Evolutionary conservation across 2,113 vertebrate species (phyloP).

Genomic region (Toxostoma redivivum): DNA sequence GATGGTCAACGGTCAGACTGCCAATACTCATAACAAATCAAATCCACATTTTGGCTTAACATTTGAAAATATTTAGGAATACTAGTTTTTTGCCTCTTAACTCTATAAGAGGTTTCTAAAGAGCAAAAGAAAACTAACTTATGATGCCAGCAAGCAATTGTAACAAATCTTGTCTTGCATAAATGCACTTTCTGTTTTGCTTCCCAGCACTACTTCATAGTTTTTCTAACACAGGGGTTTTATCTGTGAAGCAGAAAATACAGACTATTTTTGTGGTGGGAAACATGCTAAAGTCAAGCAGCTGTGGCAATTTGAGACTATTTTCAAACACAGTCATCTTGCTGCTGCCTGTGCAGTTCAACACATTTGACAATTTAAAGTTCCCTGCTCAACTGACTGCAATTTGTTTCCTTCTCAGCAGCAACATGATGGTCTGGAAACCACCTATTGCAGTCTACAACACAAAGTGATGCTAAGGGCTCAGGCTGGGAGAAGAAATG

Average conservation of each 20-base stretch:
- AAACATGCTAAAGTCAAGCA: constrained; percentile 42
- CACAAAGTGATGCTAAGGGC: not conserved
- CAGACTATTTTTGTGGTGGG: constrained; percentile 35
- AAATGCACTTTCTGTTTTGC: not conserved
- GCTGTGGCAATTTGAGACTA: constrained; percentile 39
- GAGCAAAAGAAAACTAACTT: not conserved
- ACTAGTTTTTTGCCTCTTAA: not conserved
- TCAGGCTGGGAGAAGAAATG: not conserved
- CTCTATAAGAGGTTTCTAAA: not conserved
- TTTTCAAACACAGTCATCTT: constrained; percentile 51
- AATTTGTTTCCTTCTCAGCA: constrained; percentile 22
- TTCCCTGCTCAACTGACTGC: constrained; percentile 9
- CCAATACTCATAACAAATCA: constrained; percentile 13
- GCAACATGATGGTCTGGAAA: not conserved
- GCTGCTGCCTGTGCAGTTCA: constrained; percentile 18
- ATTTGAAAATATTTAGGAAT: not conserved
- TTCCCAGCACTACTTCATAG: not conserved
- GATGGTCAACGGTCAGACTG: not conserved
- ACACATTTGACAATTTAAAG: constrained; percentile 46
- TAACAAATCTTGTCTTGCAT: constrained; percentile 18
- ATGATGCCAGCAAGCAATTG: not conserved
- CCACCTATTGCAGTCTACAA: not conserved
- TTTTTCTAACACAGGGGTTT: not conserved
- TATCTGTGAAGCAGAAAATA: constrained; percentile 54
- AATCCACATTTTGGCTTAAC: constrained; percentile 30